Evolutionary conservation across 2,797 vertebrate genomes (phyloP), one percentile per base, ranked within the genome.

Genomic region (Pseudochaenichthys georgianus): DNA sequence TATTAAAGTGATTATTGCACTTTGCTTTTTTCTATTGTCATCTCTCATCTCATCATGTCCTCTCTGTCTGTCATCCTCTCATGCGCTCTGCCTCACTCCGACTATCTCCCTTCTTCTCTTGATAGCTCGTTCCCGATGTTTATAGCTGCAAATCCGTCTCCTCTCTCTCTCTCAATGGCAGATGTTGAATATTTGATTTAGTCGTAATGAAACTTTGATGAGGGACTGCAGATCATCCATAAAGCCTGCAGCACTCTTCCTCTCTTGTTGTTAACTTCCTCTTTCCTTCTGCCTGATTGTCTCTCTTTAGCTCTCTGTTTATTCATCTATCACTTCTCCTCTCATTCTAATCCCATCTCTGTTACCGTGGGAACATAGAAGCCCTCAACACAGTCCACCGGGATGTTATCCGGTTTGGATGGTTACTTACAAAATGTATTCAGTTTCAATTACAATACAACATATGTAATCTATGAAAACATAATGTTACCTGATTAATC

Each of bases 181-280:
- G 41, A 63, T 71, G 62, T 54, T 75, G 31, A 75, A 83, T 82
- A 75, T 71, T 82, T 75, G 3, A 78, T 70, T 63, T 48, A 57
- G n/a, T 34, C 1, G 0, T 47, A 17, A 61, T 79, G 50, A 76
- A 76, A 73, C 28, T 72, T 70, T 73, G 46, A 83, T 79, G 28
- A 79, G 12, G 13, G 19, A 48, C 58, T 41, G n/a, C 53, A 72
- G 43, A 52, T 73, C 9, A 55, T 34, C 43, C n/a, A 28, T 28
- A 7, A 28, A 55, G 19, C 53, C 55, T 8, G 19, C 10, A 53
- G 31, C 65, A 7, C 17, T 23, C 9, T 55, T 62, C 41, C 12
- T 59, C 19, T 66, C 38, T 38, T 64, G 23, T 55, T 62, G 12
- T 51, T 45, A 28, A 47, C 46, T 48, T 54, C 42, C n/a, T 63